These are phyloP conservation scores for Auanema freiburgensis DNA, from an alignment of 2,888 invertebrate genomes.

Conservation along the genomic window DNA sequence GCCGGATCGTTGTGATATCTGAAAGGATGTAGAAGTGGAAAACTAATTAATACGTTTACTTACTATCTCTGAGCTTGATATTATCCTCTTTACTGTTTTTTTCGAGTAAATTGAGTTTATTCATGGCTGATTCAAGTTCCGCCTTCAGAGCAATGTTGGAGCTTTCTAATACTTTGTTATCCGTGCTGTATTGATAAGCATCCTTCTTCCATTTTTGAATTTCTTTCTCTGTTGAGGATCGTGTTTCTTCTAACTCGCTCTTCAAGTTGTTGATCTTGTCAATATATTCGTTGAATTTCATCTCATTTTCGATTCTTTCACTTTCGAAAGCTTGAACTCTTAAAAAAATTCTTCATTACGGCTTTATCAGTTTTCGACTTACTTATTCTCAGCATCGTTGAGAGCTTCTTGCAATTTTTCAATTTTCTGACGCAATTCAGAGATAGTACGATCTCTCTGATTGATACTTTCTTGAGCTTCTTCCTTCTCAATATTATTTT, in stretches of 20 bases:
- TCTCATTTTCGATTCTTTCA: too few relatives aligned
- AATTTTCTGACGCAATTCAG: too few relatives aligned
- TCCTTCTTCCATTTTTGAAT: slow-evolving; percentile 64
- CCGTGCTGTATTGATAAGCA: slow-evolving; percentile 56
- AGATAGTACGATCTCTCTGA: too few relatives aligned
- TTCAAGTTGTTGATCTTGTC: too few relatives aligned
- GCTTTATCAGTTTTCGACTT: neutral
- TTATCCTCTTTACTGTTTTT: slow-evolving; percentile 60
- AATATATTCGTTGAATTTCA: too few relatives aligned
- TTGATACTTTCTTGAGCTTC: too few relatives aligned
- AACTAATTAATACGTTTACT: slow-evolving; percentile 14
- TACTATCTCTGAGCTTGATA: slow-evolving; percentile 58
- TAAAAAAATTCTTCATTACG: slow-evolving; percentile 1
- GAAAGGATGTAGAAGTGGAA: slow-evolving; percentile 13
- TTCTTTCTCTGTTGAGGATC: slow-evolving; percentile 31
- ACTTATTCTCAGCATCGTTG: too few relatives aligned
- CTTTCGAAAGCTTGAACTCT: too few relatives aligned
- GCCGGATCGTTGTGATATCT: slow-evolving; percentile 58
- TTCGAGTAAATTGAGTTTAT: slow-evolving; percentile 55
- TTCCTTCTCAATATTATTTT: too few relatives aligned
- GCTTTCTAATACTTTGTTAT: slow-evolving; percentile 59
- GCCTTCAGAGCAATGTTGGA: slow-evolving; percentile 56
- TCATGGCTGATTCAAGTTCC: slow-evolving; percentile 56
- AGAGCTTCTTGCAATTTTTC: too few relatives aligned
- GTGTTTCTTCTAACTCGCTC: too few relatives aligned